Conservation (phyloP, 2,888 invertebrate genomes). For the Tachystola acroxantha region DNA sequence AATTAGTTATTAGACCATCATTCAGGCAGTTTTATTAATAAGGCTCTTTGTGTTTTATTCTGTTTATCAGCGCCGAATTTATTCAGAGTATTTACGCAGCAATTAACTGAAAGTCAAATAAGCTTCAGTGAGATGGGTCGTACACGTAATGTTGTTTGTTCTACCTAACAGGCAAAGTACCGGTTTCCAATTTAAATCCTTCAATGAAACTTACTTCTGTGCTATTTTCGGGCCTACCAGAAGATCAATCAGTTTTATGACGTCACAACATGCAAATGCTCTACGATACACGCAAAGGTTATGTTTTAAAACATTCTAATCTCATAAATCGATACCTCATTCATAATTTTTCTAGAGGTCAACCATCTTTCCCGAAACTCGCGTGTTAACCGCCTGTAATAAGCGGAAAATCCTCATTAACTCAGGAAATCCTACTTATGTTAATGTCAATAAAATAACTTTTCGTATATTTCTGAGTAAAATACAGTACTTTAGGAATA, state of each 20-base stretch:
- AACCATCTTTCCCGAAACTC: slow-evolving; percentile 1
- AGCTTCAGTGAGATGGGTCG: too few species aligned
- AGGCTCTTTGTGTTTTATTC: too few species aligned
- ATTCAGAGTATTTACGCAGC: too few species aligned
- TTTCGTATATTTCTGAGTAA: slow-evolving; percentile 1
- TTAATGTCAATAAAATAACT: not conserved
- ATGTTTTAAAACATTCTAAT: not conserved
- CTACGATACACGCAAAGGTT: slow-evolving; percentile 6
- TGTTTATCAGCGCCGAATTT: too few species aligned
- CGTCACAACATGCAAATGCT: slow-evolving; percentile 6
- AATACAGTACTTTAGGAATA: not conserved
- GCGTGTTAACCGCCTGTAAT: slow-evolving; percentile 5
- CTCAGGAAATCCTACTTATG: slow-evolving; percentile 4
- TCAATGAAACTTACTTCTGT: too few species aligned
- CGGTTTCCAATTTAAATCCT: too few species aligned
- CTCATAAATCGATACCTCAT: not conserved
- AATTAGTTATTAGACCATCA: too few species aligned
- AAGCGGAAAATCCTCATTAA: slow-evolving; percentile 2
- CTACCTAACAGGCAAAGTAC: too few species aligned
- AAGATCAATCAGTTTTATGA: slow-evolving; percentile 3
- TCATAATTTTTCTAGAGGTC: slow-evolving; percentile 3
- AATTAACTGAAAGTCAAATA: too few species aligned
- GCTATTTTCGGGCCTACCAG: too few species aligned
- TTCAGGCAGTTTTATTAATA: too few species aligned
- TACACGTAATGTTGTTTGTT: too few species aligned